Evolutionary conservation across 2,797 vertebrate genomes (phyloP).

Genomic region (Tenualosa thibaudeaui): DNA sequence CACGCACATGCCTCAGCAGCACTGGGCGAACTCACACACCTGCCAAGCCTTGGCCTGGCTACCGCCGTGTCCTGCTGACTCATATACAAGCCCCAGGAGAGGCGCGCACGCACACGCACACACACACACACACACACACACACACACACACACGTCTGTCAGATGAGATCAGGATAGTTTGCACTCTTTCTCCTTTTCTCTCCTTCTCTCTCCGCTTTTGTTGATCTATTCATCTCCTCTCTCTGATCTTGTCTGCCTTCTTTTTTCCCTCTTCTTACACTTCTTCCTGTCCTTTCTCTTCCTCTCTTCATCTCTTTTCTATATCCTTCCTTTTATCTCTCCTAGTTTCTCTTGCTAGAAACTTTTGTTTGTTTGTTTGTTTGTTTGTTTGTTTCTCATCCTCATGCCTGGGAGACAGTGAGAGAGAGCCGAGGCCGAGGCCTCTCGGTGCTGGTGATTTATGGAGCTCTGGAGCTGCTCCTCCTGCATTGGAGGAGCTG

Average conservation of each 20-base stretch:
- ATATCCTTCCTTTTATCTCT: not conserved
- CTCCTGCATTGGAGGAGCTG: not conserved
- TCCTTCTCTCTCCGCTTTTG: not conserved
- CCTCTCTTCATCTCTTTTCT: not conserved
- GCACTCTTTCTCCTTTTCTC: not conserved
- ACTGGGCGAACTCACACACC: not conserved
- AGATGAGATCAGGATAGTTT: slow-evolving; percentile 5
- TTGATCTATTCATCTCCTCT: not conserved
- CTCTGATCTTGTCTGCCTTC: not conserved
- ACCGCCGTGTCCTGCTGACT: slow-evolving; percentile 9
- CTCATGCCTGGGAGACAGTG: not conserved
- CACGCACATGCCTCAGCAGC: slow-evolving; percentile 36
- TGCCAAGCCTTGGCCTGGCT: slow-evolving; percentile 18
- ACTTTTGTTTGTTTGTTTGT: not conserved
- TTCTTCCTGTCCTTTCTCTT: not conserved
- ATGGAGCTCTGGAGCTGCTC: not conserved
- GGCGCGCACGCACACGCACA: not conserved
- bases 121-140: not conserved
- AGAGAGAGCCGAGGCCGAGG: not conserved
- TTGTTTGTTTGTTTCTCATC: not conserved
- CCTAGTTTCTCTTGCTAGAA: not conserved
- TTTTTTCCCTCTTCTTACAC: not conserved
- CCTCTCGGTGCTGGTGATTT: not conserved
- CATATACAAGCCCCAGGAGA: slow-evolving; percentile 12
- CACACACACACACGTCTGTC: not conserved